phyloP scores from a whole-genome alignment of 2,797 vertebrate species.

The Megaceryle alcyon region DNA sequence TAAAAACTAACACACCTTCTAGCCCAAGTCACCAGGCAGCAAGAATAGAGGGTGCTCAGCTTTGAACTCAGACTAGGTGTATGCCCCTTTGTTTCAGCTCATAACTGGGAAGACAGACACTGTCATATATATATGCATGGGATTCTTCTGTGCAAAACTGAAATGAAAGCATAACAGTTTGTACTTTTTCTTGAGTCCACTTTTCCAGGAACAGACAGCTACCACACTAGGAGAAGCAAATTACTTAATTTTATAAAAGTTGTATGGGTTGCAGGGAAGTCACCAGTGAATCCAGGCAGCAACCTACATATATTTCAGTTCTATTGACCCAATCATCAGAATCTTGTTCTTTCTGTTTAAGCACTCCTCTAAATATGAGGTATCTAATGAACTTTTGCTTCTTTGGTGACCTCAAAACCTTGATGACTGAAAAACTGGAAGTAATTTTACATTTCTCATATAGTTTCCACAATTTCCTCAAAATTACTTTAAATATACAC shows the following conservation, averaged over 20 bases:
- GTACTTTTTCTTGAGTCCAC: neutral
- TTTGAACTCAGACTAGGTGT: neutral
- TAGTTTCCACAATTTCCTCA: neutral
- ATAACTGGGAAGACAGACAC: neutral
- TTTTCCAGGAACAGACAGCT: neutral
- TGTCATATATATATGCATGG: neutral
- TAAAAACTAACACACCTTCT: neutral
- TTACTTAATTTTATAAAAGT: neutral
- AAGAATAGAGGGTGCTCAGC: neutral
- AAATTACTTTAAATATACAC: neutral
- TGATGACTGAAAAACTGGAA: neutral
- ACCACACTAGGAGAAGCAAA: neutral
- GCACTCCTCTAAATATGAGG: neutral
- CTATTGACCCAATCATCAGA: neutral
- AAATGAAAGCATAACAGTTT: neutral
- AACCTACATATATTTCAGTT: neutral
- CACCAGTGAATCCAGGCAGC: neutral
- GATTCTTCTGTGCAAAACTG: neutral
- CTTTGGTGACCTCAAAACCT: neutral
- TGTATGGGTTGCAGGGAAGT: neutral
- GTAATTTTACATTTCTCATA: neutral
- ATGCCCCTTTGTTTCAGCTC: neutral
- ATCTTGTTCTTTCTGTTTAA: neutral
- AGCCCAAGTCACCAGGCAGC: neutral
- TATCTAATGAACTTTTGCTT: neutral